Percentiles rank a stretch among this genome's conserved stretches.
Conservation (phyloP, 53 echinoderm and acorn worm species). For the Paelopatides confundens region DNA sequence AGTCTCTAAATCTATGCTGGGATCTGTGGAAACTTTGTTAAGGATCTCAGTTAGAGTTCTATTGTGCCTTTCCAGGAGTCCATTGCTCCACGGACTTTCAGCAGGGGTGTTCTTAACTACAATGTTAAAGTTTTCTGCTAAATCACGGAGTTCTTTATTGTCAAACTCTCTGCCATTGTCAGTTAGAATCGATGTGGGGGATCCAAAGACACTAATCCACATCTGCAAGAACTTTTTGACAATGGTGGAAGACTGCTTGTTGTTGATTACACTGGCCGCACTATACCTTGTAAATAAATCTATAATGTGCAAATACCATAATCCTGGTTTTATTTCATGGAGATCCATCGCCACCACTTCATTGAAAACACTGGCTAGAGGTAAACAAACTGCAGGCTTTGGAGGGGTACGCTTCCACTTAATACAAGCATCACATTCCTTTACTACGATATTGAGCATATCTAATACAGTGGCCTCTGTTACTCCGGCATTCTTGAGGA, state of each 20-base stretch:
- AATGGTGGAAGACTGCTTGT: neutral
- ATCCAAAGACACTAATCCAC: slow-evolving; percentile 20
- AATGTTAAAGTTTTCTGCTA: slow-evolving; percentile 14
- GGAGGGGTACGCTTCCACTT: neutral
- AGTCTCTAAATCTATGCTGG: too few species aligned
- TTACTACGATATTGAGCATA: too few species aligned
- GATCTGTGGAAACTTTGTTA: slow-evolving; percentile 21
- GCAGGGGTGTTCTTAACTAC: slow-evolving; percentile 6
- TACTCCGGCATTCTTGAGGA: slow-evolving; percentile 30
- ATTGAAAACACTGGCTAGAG: neutral
- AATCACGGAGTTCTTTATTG: neutral
- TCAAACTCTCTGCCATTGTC: slow-evolving; percentile 18
- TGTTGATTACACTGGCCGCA: neutral
- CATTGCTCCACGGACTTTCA: slow-evolving; percentile 58
- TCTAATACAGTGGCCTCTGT: too few species aligned
- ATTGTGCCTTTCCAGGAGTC: slow-evolving; percentile 51
- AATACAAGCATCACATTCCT: too few species aligned
- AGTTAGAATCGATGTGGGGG: neutral
- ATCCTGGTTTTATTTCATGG: neutral
- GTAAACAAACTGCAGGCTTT: slow-evolving; percentile 17
- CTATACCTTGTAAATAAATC: slow-evolving; percentile 25
- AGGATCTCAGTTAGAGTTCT: neutral
- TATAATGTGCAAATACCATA: neutral
- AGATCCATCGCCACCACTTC: slow-evolving; percentile 14
- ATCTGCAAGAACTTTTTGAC: neutral